Base-by-base conservation (phyloP, 2,888 invertebrate genomes). In the Meiosimyza decipiens region DNA sequence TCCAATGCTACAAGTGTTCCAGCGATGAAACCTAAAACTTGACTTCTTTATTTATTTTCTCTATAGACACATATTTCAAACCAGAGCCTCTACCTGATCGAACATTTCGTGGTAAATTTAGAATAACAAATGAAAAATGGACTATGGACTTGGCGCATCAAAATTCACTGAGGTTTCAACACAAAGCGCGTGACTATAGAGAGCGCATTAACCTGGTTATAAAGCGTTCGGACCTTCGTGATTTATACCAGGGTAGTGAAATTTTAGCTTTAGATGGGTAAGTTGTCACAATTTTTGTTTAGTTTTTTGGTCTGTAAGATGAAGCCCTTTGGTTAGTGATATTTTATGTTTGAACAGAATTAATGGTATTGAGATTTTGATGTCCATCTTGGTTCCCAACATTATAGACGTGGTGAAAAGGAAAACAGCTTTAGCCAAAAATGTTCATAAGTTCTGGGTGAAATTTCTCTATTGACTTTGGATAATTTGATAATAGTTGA, bases 201-300 rank as follows among this genome's bases (percentile, higher is more conserved):
- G 92, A 93, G 83, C 90, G 92, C 76, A 90, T 96, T 76, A 92
- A 93, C 88, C 88, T 93, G 74, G 87, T 94, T 55, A 92, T 94
- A 83, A 90, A 91, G 72, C 90, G 92, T 79, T 95, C 95, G 71
- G 90, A 92, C 79, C 88, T 95, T 52, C 90, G 92, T 77, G 91
- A 93, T 78, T 92, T 94, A 72, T 96, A 94, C 84, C 89, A 93
- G 74, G 91, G 92, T 28, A 92, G 93, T 47, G 95, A 96, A 83
- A 92, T 95, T 72, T 89, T 96, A 68, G 95, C 95, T 28, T 89
- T 96, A 68, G 95, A 96, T 86, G 95, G 93, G 95, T 95, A 88
- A 89, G 89, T 82, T 50, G 9, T 40, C 4, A 54, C 52, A 60
- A 33, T 50, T 64, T 55, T 22, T 15, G 22, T 6, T 18, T 1